These are phyloP conservation scores for Pedicia rivosa DNA, from an alignment of 2,888 invertebrate genomes.

Conservation along the genomic window DNA sequence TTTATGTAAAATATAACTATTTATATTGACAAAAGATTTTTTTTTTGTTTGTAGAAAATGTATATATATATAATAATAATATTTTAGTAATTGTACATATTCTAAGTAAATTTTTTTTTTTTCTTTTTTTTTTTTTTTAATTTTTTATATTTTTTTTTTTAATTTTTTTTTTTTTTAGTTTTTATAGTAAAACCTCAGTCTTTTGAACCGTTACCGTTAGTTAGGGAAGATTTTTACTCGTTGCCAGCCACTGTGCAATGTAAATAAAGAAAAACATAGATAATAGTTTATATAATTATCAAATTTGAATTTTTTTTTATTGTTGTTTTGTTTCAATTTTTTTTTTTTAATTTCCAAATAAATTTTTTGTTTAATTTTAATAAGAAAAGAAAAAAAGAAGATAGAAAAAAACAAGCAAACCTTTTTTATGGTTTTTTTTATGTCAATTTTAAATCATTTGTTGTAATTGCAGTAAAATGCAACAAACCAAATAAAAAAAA, in stretches of 20 bases:
- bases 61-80: not conserved
- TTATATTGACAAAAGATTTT: no score
- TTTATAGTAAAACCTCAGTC: slow-evolving; percentile 30
- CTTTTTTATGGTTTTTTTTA: no score
- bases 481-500: no score
- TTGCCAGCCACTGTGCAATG: slow-evolving; percentile 21
- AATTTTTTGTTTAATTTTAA: not conserved
- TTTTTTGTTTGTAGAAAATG: not conserved
- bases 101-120: slow-evolving; percentile 1
- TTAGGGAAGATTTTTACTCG: slow-evolving; percentile 27
- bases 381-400: not conserved
- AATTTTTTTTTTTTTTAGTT: slow-evolving; percentile 6
- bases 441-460: no score
- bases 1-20: no score
- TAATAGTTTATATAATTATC: not conserved
- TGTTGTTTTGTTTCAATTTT: not conserved
- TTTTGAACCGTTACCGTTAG: slow-evolving; percentile 29
- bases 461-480: no score
- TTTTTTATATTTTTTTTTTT: slow-evolving; percentile 6
- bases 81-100: not conserved
- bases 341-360: not conserved
- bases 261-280: slow-evolving; percentile 11
- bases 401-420: not conserved
- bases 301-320: not conserved
- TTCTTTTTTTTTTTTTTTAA: slow-evolving; percentile 6